Percentiles rank a stretch among this genome's conserved stretches.
phyloP scores from a whole-genome alignment of 1,140 invertebrate species.

The Leptestheria dahalacensis region DNA sequence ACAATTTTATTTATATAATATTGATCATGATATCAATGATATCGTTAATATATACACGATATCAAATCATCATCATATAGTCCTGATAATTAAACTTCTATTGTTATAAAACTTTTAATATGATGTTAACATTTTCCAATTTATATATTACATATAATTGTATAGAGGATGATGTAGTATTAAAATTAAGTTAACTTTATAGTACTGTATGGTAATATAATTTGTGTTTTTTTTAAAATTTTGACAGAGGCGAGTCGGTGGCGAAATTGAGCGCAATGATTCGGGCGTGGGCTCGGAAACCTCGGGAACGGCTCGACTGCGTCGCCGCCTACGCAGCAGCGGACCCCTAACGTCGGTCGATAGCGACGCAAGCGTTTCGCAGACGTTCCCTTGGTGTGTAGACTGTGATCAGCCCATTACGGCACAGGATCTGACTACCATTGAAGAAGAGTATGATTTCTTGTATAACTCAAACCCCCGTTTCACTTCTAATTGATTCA shows the following conservation, averaged over 20 bases:
- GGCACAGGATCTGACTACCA: conserved; percentile 26
- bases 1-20: too few relatives aligned
- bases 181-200: too few relatives aligned
- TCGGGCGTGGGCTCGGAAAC: conserved; percentile 86
- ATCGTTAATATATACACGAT: too few relatives aligned
- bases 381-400: conserved; percentile 36
- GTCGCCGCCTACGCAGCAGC: conserved; percentile 3
- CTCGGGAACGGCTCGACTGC: conserved; percentile 7
- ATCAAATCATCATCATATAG: too few relatives aligned
- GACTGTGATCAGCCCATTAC: conserved; percentile 53
- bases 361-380: conserved; percentile 6
- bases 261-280: conserved; percentile 72
- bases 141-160: too few relatives aligned
- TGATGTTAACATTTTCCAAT: too few relatives aligned
- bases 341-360: not conserved
- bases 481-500: too few relatives aligned
- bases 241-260: conserved; percentile 27
- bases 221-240: not conserved
- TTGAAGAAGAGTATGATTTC: conserved; percentile 26
- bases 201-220: not conserved
- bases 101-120: too few relatives aligned
- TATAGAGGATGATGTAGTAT: too few relatives aligned
- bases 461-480: too few relatives aligned
- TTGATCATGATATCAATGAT: too few relatives aligned
- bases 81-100: too few relatives aligned